A percentile compares a stretch with the other conserved stretches of the same genome.
Conservation (phyloP, 2,113 vertebrate genomes). For the Percina caprodes region DNA sequence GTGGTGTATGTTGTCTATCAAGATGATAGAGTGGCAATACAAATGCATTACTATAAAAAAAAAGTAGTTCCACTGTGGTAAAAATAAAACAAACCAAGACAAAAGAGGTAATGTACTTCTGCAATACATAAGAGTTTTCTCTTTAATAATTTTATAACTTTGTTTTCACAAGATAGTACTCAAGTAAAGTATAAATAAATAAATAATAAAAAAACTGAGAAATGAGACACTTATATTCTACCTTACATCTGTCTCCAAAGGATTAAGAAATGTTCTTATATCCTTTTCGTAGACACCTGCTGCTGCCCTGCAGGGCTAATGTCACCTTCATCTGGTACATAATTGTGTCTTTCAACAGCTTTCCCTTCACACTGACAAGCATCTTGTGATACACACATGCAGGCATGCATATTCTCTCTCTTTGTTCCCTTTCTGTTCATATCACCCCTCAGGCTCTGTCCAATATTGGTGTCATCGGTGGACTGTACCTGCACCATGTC, state of each 20-base stretch:
- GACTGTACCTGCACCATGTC: constrained; percentile 20
- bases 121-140: background rate
- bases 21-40: constrained; percentile 24
- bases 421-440: constrained; percentile 28
- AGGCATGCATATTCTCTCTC: constrained; percentile 14
- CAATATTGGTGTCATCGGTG: constrained; percentile 19
- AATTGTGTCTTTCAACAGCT: constrained; percentile 62
- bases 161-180: background rate
- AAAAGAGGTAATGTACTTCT: background rate
- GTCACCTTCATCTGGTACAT: constrained; percentile 73
- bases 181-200: constrained; percentile 5
- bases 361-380: constrained; percentile 60
- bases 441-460: constrained; percentile 44
- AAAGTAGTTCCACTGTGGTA: background rate
- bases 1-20: constrained; percentile 58
- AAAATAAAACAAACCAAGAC: background rate
- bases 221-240: constrained; percentile 2
- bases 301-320: constrained; percentile 61
- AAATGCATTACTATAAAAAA: background rate
- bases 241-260: constrained; percentile 41
- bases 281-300: constrained; percentile 52
- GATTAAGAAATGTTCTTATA: constrained; percentile 47
- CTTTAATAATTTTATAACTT: too few relatives aligned
- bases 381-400: constrained; percentile 42
- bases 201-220: background rate